Conservation (phyloP, 1,140 invertebrate genomes). For the Spodoptera frugiperda region DNA sequence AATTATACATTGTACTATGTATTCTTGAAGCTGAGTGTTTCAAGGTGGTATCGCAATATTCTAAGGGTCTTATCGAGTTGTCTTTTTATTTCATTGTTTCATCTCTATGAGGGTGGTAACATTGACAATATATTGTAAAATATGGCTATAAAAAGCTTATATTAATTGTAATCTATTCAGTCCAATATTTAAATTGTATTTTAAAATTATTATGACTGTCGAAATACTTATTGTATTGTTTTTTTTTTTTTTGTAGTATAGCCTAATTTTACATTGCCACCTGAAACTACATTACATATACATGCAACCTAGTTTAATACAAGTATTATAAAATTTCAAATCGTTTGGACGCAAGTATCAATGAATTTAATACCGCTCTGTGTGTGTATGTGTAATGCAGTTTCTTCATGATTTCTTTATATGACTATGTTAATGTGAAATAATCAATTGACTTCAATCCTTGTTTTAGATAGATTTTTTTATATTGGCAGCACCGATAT, state of each 20-base stretch:
- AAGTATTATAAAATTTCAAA: conserved; percentile 7
- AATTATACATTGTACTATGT: background rate
- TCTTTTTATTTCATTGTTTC: background rate
- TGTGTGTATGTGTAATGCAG: background rate
- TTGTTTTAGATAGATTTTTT: background rate
- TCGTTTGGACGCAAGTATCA: background rate
- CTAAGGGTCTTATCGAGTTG: background rate
- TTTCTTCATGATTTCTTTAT: background rate
- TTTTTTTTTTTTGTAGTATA: background rate
- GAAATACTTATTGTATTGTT: too few species aligned
- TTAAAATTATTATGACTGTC: too few species aligned
- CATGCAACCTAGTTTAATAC: background rate
- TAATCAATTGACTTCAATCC: conserved; percentile 1
- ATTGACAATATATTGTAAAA: too few species aligned
- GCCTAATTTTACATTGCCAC: background rate
- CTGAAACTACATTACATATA: conserved; percentile 1
- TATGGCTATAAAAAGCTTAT: too few species aligned
- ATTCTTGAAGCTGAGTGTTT: conserved; percentile 13
- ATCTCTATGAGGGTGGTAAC: background rate
- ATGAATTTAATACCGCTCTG: background rate
- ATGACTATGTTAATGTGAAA: background rate
- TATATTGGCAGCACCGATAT: background rate
- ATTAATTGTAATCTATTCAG: too few species aligned
- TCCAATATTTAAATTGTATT: too few species aligned
- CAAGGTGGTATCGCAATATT: background rate